Base-by-base conservation (phyloP, 2,888 invertebrate genomes). In the Meteorus cinctellus region DNA sequence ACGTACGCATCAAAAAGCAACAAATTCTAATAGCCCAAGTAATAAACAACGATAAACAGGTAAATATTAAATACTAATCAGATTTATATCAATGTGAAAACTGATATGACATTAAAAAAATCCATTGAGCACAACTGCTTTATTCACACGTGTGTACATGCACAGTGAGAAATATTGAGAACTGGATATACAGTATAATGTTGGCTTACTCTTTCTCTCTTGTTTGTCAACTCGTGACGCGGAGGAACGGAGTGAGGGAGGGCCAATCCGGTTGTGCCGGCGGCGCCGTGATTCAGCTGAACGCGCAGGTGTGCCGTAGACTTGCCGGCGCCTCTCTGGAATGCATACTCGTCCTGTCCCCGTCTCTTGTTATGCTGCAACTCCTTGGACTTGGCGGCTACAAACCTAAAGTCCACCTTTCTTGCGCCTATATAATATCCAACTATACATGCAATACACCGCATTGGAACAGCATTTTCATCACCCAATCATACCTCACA, bases 281-380 rank as follows among this genome's bases (percentile, higher is more conserved):
- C 86, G 86, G 86, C 86, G 86, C 86, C 86, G 86, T 86, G 86
- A 86, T 86, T 86, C 86, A 86, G 86, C 86, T 82, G 84, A 85
- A 85, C 85, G 87, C 87, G 88, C 88, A 88, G 88, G 88, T 88
- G 88, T 88, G 88, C 87, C 86, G 84, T 84, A 88, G 88, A 88
- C 88, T 88, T 84, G 87, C 86, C 87, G 88, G 88, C 88, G 88
- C 88, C 88, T 86, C 88, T 85, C 84, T 85, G 88, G 88, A 88
- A 88, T 88, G 88, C 84, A 82, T 79, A 76, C 80, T 80, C 79
- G 77, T 59, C 74, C 66, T 36, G 59, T 66, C 77, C 77, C 77
- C 75, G 77, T 63, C 78, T 71, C 75, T 77, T 78, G 70, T 77
- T 51, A 81, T 81, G 82, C 82, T 82, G 81, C 84, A 84, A 83